A percentile compares a stretch with the other conserved stretches of the same genome.
Evolutionary conservation across 2,113 vertebrate species (phyloP).

Genomic region (Boulengeromyrus knoepffleri): DNA sequence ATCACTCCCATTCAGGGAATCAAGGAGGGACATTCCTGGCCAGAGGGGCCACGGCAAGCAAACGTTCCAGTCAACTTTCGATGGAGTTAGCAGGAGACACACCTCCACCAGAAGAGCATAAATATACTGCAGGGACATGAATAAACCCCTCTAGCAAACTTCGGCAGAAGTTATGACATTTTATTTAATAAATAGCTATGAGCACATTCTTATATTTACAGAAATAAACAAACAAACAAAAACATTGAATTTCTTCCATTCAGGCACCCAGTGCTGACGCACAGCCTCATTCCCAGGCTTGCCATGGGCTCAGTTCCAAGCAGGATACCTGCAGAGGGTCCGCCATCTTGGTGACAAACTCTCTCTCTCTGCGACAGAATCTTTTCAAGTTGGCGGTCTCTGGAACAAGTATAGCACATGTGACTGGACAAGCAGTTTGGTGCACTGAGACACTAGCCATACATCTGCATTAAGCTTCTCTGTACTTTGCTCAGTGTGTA

Average conservation of each 20-base stretch:
- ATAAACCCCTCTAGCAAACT: neutral
- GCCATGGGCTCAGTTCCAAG: constrained; percentile 7
- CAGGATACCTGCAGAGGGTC: constrained; percentile 43
- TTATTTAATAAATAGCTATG: neutral
- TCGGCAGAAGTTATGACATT: neutral
- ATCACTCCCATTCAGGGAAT: neutral
- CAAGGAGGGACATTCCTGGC: neutral
- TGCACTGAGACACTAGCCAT: neutral
- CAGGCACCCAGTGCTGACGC: neutral
- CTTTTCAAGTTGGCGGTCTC: constrained; percentile 32
- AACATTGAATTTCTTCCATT: neutral
- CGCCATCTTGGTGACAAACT: constrained; percentile 48
- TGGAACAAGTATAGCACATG: constrained; percentile 24
- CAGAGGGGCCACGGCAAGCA: neutral
- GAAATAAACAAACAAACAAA: neutral
- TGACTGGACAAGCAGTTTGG: neutral
- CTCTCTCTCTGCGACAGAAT: constrained; percentile 45
- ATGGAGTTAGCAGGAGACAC: neutral
- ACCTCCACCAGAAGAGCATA: neutral
- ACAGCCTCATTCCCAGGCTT: constrained; percentile 5
- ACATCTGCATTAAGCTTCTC: neutral
- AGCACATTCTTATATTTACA: neutral
- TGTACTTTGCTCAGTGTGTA: neutral
- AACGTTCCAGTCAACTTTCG: neutral
- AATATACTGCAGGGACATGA: neutral